Conservation (phyloP, 1,140 invertebrate species). For the Rhagoletis pomonella region DNA sequence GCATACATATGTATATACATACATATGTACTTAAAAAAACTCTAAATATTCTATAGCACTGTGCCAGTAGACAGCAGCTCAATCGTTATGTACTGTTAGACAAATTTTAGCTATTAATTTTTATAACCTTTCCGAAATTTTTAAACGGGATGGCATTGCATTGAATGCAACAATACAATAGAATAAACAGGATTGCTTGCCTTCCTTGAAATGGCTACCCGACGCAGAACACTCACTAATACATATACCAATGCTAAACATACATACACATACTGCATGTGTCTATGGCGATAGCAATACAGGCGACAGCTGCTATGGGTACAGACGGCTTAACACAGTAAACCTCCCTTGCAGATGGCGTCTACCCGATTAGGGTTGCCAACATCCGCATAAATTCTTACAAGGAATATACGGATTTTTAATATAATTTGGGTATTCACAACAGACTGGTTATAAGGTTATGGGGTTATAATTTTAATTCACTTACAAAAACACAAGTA, state of each 20-base stretch:
- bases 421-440: too few species aligned
- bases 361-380: background rate
- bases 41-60: conserved; percentile 17
- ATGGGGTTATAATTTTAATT: too few species aligned
- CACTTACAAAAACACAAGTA: too few species aligned
- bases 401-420: too few species aligned
- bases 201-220: conserved; percentile 41
- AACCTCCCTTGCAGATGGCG: conserved; percentile 6
- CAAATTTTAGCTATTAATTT: conserved; percentile 41
- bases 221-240: conserved; percentile 13
- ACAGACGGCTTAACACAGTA: background rate
- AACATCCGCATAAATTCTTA: background rate
- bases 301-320: conserved; percentile 29
- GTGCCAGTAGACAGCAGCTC: background rate
- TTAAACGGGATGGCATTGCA: conserved; percentile 23
- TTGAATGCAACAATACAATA: conserved; percentile 13
- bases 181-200: conserved; percentile 40
- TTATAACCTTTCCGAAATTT: conserved; percentile 27
- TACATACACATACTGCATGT: background rate
- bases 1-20: background rate
- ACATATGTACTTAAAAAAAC: background rate
- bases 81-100: background rate
- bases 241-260: background rate
- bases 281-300: background rate
- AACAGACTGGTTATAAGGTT: too few species aligned